Percentiles rank a stretch among this genome's conserved stretches.
Evolutionary conservation across 53 echinoderm and acorn worm genomes (phyloP).

Genomic region (Henricia sp.): DNA sequence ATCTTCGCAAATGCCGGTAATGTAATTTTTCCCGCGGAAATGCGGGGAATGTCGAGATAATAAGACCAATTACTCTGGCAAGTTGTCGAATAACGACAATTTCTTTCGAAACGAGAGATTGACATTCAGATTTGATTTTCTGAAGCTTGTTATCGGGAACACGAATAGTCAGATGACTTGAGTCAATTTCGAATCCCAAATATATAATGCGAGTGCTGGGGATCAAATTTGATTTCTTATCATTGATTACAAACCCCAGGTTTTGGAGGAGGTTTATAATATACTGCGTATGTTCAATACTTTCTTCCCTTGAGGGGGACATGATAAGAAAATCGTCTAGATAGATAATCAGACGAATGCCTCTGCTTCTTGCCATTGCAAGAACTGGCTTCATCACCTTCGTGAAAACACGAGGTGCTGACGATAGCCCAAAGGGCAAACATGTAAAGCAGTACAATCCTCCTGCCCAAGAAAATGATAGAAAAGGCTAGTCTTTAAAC

Average conservation of each 20-base stretch:
- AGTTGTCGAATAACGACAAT: neutral
- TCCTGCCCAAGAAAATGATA: conserved; percentile 19
- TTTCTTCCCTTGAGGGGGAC: neutral
- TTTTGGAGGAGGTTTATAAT: neutral
- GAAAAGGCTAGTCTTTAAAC: neutral
- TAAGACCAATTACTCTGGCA: conserved; percentile 43
- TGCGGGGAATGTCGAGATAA: conserved; percentile 38
- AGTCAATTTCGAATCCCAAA: conserved; percentile 3
- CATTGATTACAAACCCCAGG: neutral
- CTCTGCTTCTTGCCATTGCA: neutral
- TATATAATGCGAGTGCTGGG: neutral
- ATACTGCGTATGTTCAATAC: neutral
- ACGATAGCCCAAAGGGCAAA: too few species aligned
- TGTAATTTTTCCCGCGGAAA: conserved; percentile 29
- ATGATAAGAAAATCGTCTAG: conserved; percentile 9
- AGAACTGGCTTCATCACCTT: conserved; percentile 1
- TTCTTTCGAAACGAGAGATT: neutral
- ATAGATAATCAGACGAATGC: neutral
- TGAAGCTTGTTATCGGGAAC: neutral
- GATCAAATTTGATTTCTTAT: neutral
- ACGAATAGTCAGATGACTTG: neutral
- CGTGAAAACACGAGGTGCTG: conserved; percentile 2
- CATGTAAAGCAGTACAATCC: conserved; percentile 2
- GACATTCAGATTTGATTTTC: neutral
- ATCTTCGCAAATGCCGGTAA: conserved; percentile 1